Conservation (phyloP, 1,140 invertebrate species). For the Limonius californicus region DNA sequence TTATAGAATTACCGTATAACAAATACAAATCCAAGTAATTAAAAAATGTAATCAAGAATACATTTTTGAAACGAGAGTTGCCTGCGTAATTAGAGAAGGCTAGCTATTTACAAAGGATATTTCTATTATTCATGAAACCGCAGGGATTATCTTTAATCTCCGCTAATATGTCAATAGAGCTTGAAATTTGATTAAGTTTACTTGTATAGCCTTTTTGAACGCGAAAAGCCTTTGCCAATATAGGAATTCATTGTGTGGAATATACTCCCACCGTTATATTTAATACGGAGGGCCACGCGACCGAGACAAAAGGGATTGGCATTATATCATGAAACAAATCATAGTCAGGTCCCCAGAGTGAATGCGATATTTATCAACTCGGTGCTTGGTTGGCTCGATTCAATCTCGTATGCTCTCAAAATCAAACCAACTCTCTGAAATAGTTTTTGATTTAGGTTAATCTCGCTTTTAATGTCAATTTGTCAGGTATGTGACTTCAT, state of each 20-base stretch:
- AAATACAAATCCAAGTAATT: not conserved
- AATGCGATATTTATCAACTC: conserved; percentile 17
- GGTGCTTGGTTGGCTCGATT: not conserved
- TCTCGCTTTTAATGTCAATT: too few species aligned
- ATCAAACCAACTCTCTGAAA: too few species aligned
- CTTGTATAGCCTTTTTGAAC: conserved; percentile 35
- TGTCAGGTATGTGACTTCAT: too few species aligned
- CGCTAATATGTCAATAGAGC: conserved; percentile 44
- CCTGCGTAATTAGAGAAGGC: not conserved
- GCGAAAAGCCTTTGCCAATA: conserved; percentile 1
- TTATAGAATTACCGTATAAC: too few species aligned
- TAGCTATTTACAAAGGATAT: conserved; percentile 1
- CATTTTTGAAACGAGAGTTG: not conserved
- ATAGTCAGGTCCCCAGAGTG: conserved; percentile 2
- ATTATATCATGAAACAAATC: conserved; percentile 15
- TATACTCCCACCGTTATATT: not conserved
- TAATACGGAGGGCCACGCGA: not conserved
- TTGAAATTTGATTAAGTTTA: conserved; percentile 45
- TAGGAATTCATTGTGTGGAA: conserved; percentile 17
- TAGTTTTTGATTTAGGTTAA: too few species aligned
- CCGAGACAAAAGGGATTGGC: conserved; percentile 16
- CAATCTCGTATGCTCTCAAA: too few species aligned
- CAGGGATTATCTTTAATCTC: conserved; percentile 42
- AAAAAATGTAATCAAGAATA: not conserved
- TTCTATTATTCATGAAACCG: not conserved